phyloP scores from a whole-genome alignment of 1,140 invertebrate species.

The Ceratosolen fusciceps region DNA sequence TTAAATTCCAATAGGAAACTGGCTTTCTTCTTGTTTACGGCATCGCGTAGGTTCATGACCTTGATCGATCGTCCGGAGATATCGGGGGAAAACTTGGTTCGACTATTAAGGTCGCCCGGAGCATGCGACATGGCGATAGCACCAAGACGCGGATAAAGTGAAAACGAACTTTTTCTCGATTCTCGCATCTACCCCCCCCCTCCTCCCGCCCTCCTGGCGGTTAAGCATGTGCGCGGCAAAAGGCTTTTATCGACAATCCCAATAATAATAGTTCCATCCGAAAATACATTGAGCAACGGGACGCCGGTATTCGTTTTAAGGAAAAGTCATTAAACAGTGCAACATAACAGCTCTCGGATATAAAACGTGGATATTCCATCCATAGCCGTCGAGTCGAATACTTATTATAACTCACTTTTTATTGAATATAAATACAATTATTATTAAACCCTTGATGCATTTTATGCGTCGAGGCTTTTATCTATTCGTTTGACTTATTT shows the following conservation, averaged over 20 bases:
- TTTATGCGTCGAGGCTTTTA: too few relatives aligned
- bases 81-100: conserved; percentile 19
- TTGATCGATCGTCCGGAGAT: conserved; percentile 33
- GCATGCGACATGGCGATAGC: neutral
- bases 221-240: neutral
- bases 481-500: too few relatives aligned
- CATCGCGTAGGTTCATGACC: conserved; percentile 20
- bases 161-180: conserved; percentile 25
- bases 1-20: neutral
- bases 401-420: too few relatives aligned
- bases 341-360: too few relatives aligned
- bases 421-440: too few relatives aligned
- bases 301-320: neutral
- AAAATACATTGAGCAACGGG: neutral
- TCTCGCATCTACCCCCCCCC: neutral
- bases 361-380: too few relatives aligned
- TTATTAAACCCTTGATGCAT: too few relatives aligned
- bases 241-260: neutral
- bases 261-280: neutral
- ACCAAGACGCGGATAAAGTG: neutral
- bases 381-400: too few relatives aligned
- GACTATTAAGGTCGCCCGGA: conserved; percentile 21
- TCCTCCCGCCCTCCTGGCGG: too few relatives aligned
- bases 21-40: conserved; percentile 23
- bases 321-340: too few relatives aligned